Base-by-base conservation (phyloP, 2,113 vertebrate genomes). In the Mus spicilegus region DNA sequence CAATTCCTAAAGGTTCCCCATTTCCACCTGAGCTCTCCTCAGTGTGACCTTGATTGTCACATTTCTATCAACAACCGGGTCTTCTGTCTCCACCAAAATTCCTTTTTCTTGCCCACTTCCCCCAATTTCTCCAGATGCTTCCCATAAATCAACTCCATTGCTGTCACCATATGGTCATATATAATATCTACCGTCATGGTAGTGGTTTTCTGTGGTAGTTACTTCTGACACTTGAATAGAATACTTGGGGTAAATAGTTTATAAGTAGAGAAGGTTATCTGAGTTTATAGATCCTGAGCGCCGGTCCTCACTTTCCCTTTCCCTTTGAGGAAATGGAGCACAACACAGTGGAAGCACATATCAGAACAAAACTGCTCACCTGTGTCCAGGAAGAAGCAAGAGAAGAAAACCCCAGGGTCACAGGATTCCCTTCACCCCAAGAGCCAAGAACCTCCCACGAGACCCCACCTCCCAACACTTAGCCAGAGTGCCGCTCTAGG, bases 241-340 rank as follows among this genome's bases (percentile, higher is more conserved):
- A 33, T 65, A 20, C 39, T 85, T 46, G 26, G 22, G 22, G 16
- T 30, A 30, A 10, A 46, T 78, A 58, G 97, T 97, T 98, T 97
- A 94, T 96, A 90, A 96, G 97, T 81, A 77, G 46, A 70, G 93
- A 97, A 94, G 94, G 24, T 73, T 75, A 85, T 61, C 73, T 91
- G 70, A 36, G 80, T 22, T 85, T 30, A 33, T 58, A n/a, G 33
- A 75, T n/a, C 36, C 22, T 75, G 69, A 51, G n/a, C 36, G 36
- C 49, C 39, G 22, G 51, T 20, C 14, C 3, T 33, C 33, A 22
- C 42, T 73, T 75, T 61, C 75, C 54, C 11, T 51, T 56, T 77
- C 56, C 10, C 46, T 67, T 67, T 93, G 17, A 39, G 58, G 17
- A 16, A 56, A 54, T 20, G 17, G 20, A 76, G 22, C 7, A 73